A percentile compares a stretch with the other conserved stretches of the same genome.
These are phyloP conservation scores for Phaetusa simplex DNA, from an alignment of 2,113 vertebrate genomes.

Conservation along the genomic window DNA sequence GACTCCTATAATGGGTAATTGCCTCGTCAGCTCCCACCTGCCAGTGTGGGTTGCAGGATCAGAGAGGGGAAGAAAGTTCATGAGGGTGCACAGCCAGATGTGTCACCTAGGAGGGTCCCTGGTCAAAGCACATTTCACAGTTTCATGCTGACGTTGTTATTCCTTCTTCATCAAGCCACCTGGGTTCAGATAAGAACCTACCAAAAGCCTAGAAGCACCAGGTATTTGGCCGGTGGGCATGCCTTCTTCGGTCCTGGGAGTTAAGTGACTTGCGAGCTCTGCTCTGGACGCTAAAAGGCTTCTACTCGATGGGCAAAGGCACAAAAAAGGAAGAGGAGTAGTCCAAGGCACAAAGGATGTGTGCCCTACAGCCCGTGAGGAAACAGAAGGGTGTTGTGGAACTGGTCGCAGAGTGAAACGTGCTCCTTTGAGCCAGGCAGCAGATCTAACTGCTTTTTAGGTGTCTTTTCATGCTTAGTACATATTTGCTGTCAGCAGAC, in stretches of 20 bases:
- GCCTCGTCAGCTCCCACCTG: neutral
- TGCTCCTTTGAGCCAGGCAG: neutral
- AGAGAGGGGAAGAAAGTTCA: neutral
- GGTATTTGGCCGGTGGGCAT: neutral
- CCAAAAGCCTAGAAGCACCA: neutral
- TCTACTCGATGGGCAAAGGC: neutral
- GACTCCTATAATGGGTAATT: too few species aligned
- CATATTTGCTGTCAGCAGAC: neutral
- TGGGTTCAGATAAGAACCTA: neutral
- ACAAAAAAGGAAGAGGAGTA: neutral
- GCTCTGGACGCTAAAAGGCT: neutral
- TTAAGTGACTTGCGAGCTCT: neutral
- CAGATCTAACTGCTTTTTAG: neutral
- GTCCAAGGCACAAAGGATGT: neutral
- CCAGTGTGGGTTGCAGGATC: neutral
- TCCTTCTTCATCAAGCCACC: neutral
- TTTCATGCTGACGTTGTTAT: neutral
- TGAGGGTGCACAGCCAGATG: neutral
- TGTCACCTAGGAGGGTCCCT: neutral
- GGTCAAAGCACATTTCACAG: neutral
- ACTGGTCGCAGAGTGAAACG: neutral
- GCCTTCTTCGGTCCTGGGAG: neutral
- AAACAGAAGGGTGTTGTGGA: neutral
- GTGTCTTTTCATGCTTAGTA: neutral
- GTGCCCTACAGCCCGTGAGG: neutral